phyloP scores from a whole-genome alignment of 2,113 vertebrate species.

The Channa maculata region DNA sequence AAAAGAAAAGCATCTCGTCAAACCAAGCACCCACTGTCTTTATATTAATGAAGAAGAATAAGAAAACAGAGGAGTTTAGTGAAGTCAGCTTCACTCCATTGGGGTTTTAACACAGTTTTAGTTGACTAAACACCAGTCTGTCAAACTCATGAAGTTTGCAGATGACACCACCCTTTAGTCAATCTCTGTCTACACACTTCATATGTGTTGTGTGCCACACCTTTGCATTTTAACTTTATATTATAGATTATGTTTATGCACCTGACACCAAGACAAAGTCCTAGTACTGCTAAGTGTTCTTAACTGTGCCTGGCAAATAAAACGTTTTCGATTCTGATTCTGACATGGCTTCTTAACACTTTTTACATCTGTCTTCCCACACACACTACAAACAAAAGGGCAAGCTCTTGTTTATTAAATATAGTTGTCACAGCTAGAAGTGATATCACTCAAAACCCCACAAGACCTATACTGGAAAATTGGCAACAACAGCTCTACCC shows the following conservation, averaged over 20 bases:
- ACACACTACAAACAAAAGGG: conserved; percentile 14
- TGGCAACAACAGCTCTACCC: not conserved
- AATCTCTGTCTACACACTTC: too few species aligned
- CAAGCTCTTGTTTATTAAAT: conserved; percentile 38
- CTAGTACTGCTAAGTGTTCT: too few species aligned
- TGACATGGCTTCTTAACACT: conserved; percentile 4
- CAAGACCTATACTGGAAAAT: conserved; percentile 39
- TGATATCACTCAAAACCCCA: conserved; percentile 38
- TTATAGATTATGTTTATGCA: too few species aligned
- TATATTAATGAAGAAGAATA: not conserved
- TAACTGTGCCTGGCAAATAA: too few species aligned
- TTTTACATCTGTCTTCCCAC: conserved; percentile 8
- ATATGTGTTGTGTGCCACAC: too few species aligned
- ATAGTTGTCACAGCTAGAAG: conserved; percentile 27
- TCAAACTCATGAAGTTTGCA: too few species aligned
- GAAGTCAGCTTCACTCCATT: conserved; percentile 10
- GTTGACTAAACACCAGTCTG: not conserved
- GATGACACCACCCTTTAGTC: too few species aligned
- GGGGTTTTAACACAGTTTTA: conserved; percentile 6
- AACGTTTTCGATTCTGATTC: too few species aligned
- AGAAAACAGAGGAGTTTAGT: not conserved
- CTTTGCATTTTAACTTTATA: too few species aligned
- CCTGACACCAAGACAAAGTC: too few species aligned
- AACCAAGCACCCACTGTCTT: not conserved
- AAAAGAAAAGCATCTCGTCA: not conserved